A percentile compares a stretch with the other conserved stretches of the same genome.
phyloP scores from a whole-genome alignment of 2,113 vertebrate genomes.

The Oreocharis arfaki region DNA sequence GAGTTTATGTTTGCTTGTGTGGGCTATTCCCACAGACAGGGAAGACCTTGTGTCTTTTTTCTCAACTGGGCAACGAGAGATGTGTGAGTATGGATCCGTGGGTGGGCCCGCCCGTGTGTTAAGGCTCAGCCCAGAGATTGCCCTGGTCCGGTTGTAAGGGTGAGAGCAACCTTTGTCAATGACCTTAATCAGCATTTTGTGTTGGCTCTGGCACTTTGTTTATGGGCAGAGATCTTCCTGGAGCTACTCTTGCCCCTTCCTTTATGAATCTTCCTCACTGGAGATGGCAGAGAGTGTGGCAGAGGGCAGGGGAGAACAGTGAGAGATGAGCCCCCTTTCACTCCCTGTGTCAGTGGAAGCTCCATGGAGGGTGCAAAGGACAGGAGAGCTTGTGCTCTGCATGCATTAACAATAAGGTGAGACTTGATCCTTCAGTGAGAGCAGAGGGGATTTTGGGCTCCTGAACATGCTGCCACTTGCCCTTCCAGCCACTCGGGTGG shows the following conservation, averaged over 20 bases:
- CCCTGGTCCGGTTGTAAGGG: background rate
- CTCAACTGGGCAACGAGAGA: background rate
- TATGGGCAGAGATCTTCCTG: background rate
- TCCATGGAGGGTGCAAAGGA: background rate
- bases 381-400: background rate
- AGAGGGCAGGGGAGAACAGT: background rate
- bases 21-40: background rate
- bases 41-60: background rate
- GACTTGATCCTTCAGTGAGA: background rate
- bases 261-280: background rate
- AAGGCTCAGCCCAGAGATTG: background rate
- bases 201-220: background rate
- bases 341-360: background rate
- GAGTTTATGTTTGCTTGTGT: background rate
- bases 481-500: background rate
- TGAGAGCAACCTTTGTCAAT: background rate
- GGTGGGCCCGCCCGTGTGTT: no score
- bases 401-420: background rate
- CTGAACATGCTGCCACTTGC: background rate
- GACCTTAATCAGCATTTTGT: background rate
- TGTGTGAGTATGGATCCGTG: background rate
- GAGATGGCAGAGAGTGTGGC: background rate
- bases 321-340: fast-evolving
- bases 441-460: background rate
- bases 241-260: background rate